phyloP scores from a whole-genome alignment of 2,113 vertebrate species.

The Thinocorus orbignyianus region DNA sequence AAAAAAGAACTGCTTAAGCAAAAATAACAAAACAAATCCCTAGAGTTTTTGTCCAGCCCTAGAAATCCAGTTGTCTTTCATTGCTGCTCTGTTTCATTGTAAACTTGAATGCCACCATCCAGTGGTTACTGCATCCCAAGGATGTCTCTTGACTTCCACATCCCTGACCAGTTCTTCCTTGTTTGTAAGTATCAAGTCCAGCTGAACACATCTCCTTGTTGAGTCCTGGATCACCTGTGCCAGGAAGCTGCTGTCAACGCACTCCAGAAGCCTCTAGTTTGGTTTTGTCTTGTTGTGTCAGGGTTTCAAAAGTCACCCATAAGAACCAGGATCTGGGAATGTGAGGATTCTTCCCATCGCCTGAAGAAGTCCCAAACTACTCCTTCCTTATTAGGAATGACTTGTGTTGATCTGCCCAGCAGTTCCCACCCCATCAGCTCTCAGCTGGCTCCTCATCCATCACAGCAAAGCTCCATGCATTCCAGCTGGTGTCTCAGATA shows the following conservation, averaged over 20 bases:
- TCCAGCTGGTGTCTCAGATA: background rate
- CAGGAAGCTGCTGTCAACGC: background rate
- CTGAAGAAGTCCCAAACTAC: background rate
- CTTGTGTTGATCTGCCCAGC: background rate
- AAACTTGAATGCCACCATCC: background rate
- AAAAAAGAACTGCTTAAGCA: background rate
- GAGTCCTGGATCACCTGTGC: background rate
- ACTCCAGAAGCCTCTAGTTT: background rate
- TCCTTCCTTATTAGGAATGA: background rate
- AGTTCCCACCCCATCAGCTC: background rate
- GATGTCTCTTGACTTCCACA: background rate
- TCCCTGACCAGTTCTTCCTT: background rate
- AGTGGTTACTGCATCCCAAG: background rate
- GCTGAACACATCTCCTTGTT: background rate
- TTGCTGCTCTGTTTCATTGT: background rate
- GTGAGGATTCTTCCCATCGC: background rate
- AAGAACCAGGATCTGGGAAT: background rate
- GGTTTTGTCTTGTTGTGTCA: background rate
- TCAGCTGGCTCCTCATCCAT: background rate
- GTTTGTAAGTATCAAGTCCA: background rate
- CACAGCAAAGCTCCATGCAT: background rate
- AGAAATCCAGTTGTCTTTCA: background rate
- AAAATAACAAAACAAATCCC: background rate
- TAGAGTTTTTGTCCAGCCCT: background rate
- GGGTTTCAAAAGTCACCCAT: background rate